Evolutionary conservation across 2,888 invertebrate genomes (phyloP).

Genomic region (Graphium colonna): DNA sequence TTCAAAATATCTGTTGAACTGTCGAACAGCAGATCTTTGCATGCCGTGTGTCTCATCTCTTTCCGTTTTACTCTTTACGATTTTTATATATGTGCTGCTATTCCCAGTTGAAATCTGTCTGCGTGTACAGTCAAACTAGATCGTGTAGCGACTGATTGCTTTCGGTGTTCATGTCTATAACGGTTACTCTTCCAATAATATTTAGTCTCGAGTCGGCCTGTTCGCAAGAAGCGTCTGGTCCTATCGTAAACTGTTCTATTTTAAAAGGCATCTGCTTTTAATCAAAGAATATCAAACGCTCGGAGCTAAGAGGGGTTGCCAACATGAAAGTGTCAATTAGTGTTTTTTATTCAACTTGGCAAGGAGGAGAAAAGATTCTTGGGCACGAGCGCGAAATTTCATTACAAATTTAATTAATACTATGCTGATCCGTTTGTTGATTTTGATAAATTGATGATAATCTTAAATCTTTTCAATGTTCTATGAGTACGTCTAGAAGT

Average conservation of each 20-base stretch:
- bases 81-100: no score
- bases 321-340: constrained; percentile 33
- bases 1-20: no score
- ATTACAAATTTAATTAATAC: background rate
- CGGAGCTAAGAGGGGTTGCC: constrained; percentile 25
- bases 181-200: constrained; percentile 16
- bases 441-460: background rate
- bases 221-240: constrained; percentile 12
- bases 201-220: constrained; percentile 17
- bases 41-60: no score
- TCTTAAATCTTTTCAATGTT: background rate
- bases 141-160: constrained; percentile 1
- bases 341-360: constrained; percentile 25
- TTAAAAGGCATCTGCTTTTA: constrained; percentile 43
- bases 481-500: no score
- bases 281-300: constrained; percentile 36
- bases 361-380: background rate
- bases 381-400: background rate
- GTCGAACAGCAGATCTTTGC: no score
- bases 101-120: no score
- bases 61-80: no score
- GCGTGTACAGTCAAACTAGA: background rate
- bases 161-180: constrained; percentile 9
- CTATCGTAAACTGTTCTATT: constrained; percentile 37
- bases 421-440: background rate